Evolutionary conservation across 2,888 invertebrate species (phyloP), one percentile per base, ranked within the genome.

Genomic region (Calameuta filiformis): DNA sequence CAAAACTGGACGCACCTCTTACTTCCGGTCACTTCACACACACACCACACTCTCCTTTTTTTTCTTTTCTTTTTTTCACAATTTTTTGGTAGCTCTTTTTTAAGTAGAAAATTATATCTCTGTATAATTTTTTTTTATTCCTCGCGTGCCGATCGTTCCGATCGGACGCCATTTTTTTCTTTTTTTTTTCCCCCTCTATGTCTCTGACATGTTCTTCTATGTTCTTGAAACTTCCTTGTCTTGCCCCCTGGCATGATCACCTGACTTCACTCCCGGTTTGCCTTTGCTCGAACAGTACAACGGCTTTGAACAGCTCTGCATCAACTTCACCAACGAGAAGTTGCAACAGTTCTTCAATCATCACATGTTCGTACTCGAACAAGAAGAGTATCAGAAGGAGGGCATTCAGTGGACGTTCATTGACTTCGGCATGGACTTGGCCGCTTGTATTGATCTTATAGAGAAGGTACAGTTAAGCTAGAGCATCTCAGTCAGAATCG

Each of bases 271-370:
- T 12, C 74, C 35, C 74, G 74, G 74, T 84, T 85, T 83, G 84
- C 84, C 83, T 89, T 83, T 86, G 85, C 86, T 85, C 85, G 82
- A 85, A 85, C 86, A 97, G 96, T 96, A 91, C 95, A 98, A 98
- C 95, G 97, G 98, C 93, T 98, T 98, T 94, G 98, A 98, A 94
- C 98, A 98, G 94, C 95, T 98, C 92, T 98, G 98, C 94, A 98
- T 98, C 95, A 98, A 98, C 95, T 98, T 98, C 94, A 98, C 98
- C 93, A 98, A 98, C 93, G 98, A 98, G 94, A 97, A 98, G 93
- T 95, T 98, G 90, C 98, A 98, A 94, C 98, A 98, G 93, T 98
- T 98, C 95, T 98, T 98, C 96, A 98, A 98, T 94, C 98, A 98
- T 92, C 97, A 98, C 95, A 98, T 98, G 98, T 98, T 98, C 93